Evolutionary conservation across 2,113 vertebrate genomes (phyloP).

Genomic region (Microtus ochrogaster): DNA sequence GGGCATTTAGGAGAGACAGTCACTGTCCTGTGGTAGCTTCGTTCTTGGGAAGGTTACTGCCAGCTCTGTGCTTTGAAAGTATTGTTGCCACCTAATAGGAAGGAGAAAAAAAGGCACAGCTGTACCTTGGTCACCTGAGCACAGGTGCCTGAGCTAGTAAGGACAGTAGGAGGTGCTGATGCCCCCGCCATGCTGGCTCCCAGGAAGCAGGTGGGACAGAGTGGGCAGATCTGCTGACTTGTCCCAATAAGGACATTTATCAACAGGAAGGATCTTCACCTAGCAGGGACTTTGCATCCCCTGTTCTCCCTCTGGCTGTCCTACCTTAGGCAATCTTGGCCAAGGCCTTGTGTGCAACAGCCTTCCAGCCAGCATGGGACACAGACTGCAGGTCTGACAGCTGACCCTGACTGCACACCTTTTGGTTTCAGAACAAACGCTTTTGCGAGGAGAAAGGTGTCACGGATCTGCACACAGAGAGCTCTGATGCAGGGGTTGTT

Average conservation of each 20-base stretch:
- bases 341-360: neutral
- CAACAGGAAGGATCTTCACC: neutral
- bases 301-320: neutral
- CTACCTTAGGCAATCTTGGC: neutral
- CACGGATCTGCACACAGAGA: constrained; percentile 38
- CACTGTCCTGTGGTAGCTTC: neutral
- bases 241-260: neutral
- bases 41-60: neutral
- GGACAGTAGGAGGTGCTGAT: neutral
- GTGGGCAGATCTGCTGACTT: neutral
- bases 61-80: neutral
- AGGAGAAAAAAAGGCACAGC: neutral
- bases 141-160: neutral
- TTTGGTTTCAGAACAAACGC: constrained; percentile 31
- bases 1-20: neutral
- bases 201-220: neutral
- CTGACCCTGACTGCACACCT: constrained; percentile 9
- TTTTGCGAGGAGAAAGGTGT: constrained; percentile 9
- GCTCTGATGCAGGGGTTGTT: constrained; percentile 28
- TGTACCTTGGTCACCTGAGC: neutral
- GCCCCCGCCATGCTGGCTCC: neutral
- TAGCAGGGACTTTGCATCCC: neutral
- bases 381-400: neutral
- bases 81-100: neutral
- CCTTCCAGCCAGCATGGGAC: neutral